Conservation (phyloP, 2,888 invertebrate species). For the Abrostola tripartita region DNA sequence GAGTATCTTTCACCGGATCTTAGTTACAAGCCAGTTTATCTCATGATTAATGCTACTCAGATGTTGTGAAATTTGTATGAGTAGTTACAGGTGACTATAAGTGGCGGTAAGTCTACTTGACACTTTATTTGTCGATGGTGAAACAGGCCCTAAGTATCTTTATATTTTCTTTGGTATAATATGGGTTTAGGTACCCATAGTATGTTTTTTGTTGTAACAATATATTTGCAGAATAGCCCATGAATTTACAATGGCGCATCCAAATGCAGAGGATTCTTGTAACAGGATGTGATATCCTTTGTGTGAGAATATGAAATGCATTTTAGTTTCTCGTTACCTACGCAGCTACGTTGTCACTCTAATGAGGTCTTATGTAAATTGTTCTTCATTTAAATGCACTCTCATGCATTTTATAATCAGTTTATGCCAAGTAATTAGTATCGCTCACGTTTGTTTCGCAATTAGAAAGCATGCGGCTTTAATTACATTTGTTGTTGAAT, state of each 20-base stretch:
- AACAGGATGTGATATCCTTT: conserved; percentile 66
- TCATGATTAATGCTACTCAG: too few species aligned
- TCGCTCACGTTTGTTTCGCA: conserved; percentile 35
- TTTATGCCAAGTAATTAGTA: conserved; percentile 42
- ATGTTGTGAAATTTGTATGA: too few species aligned
- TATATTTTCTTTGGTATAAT: too few species aligned
- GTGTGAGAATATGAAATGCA: conserved; percentile 64
- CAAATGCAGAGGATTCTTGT: conserved; percentile 71
- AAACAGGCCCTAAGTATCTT: too few species aligned
- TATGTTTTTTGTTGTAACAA: not conserved
- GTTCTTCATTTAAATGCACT: conserved; percentile 43
- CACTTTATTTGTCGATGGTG: too few species aligned
- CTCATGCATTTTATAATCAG: conserved; percentile 38
- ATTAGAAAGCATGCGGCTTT: conserved; percentile 20
- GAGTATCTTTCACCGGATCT: too few species aligned
- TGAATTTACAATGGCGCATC: conserved; percentile 66
- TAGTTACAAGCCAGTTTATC: too few species aligned
- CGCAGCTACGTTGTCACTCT: conserved; percentile 24
- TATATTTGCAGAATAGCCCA: conserved; percentile 51
- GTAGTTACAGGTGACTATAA: too few species aligned
- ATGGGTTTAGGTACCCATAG: too few species aligned
- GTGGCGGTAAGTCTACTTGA: too few species aligned
- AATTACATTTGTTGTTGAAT: conserved; percentile 10
- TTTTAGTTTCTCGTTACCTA: conserved; percentile 53
- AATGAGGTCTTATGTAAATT: conserved; percentile 42